phyloP scores from a whole-genome alignment of 1,140 invertebrate species.

The Leptonema lineaticorne region DNA sequence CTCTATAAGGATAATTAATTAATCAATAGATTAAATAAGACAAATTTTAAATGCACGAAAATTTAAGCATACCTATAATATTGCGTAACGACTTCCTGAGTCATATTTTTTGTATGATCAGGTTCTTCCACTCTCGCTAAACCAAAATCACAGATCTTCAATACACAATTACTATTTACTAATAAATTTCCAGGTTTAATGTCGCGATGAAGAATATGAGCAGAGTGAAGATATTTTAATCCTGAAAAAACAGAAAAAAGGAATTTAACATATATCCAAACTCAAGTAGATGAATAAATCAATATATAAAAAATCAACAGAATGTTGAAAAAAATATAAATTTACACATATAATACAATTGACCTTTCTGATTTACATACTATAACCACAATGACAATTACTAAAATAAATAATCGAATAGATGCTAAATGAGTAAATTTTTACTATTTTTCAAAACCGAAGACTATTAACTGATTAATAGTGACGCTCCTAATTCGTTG shows the following conservation, averaged over 20 bases:
- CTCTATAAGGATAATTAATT: slow-evolving; percentile 57
- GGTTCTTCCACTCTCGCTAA: slow-evolving; percentile 91
- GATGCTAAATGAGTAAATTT: too few relatives aligned
- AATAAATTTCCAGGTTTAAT: slow-evolving; percentile 99
- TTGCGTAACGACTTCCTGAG: slow-evolving; percentile 97
- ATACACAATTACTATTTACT: slow-evolving; percentile 97
- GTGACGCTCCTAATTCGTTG: too few relatives aligned
- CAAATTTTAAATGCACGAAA: neutral
- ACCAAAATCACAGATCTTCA: slow-evolving; percentile 99
- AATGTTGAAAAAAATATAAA: too few relatives aligned
- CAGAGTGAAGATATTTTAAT: slow-evolving; percentile 97
- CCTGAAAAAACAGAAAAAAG: slow-evolving; percentile 61
- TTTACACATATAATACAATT: too few relatives aligned
- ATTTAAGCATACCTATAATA: slow-evolving; percentile 74
- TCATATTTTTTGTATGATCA: slow-evolving; percentile 92
- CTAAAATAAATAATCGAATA: too few relatives aligned
- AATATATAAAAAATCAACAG: too few relatives aligned
- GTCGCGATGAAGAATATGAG: slow-evolving; percentile 95
- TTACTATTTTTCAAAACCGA: too few relatives aligned
- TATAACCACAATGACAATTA: too few relatives aligned
- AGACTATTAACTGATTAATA: too few relatives aligned
- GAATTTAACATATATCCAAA: neutral
- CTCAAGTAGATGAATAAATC: neutral
- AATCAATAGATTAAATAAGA: neutral
- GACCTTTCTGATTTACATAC: too few relatives aligned